Percentiles rank a stretch among this genome's conserved stretches.
Conservation (phyloP, 2,797 vertebrate species). For the Mormyrus hasselquistii region DNA sequence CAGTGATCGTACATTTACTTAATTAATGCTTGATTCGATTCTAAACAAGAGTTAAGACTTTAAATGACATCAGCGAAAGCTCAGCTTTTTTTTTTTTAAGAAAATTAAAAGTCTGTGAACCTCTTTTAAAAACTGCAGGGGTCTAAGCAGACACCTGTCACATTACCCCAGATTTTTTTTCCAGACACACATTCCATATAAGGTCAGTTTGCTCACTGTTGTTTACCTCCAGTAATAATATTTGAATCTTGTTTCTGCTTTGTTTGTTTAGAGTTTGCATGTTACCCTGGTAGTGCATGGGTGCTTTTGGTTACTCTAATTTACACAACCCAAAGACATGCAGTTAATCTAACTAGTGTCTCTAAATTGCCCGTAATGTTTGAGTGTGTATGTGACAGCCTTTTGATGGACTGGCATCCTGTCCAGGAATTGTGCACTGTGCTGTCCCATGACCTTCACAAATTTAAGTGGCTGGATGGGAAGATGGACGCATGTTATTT, state of each 20-base stretch:
- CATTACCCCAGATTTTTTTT: not conserved
- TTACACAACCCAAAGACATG: not conserved
- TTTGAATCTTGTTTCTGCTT: not conserved
- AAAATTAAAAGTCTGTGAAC: not conserved
- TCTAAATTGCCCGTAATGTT: not conserved
- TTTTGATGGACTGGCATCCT: not conserved
- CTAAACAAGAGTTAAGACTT: not conserved
- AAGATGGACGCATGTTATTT: not conserved
- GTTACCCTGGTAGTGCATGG: not conserved
- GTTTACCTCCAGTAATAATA: not conserved
- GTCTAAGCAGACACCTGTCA: not conserved
- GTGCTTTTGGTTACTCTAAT: not conserved
- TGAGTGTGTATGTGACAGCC: not conserved
- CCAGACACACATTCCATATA: not conserved
- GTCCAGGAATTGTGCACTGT: not conserved
- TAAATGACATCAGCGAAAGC: not conserved
- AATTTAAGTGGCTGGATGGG: not conserved
- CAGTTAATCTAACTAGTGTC: not conserved
- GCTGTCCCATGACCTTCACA: not conserved
- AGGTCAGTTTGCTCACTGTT: not conserved
- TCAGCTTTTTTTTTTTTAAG: not conserved
- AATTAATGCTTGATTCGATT: not conserved
- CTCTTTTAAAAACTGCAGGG: not conserved
- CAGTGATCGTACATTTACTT: not conserved
- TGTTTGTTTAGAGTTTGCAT: not conserved